Evolutionary conservation across 2,797 vertebrate species (phyloP).

Genomic region (Mormyrus proboscirostris): DNA sequence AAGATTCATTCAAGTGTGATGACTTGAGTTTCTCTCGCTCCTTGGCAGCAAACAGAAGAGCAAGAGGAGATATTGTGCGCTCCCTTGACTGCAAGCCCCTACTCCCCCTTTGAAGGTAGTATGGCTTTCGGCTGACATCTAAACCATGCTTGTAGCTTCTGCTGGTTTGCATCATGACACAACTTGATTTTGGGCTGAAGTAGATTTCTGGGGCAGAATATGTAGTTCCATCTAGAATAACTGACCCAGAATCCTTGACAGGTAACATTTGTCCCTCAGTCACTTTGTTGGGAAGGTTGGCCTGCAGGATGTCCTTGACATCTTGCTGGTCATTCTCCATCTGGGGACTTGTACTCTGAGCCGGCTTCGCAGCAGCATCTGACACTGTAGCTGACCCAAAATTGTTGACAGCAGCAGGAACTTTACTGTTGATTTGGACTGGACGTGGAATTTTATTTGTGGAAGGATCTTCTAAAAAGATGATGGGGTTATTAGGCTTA

Average conservation of each 20-base stretch:
- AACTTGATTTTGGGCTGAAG: background rate
- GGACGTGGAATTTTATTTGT: background rate
- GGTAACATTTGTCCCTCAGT: background rate
- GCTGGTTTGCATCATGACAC: background rate
- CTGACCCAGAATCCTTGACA: background rate
- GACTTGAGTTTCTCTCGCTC: background rate
- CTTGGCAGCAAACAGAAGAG: conserved; percentile 17
- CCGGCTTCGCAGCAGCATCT: background rate
- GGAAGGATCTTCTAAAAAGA: conserved; percentile 8
- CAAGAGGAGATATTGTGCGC: background rate
- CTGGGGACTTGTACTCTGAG: background rate
- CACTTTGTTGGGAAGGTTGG: conserved; percentile 1
- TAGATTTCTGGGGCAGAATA: background rate
- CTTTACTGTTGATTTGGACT: background rate
- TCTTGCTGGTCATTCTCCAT: background rate
- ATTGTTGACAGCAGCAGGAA: background rate
- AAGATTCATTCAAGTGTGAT: background rate
- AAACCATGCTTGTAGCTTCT: conserved; percentile 1
- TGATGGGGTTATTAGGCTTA: conserved; percentile 12
- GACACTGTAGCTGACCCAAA: background rate
- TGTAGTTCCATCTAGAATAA: background rate
- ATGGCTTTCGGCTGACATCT: background rate
- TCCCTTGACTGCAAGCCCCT: background rate
- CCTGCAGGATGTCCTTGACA: background rate
- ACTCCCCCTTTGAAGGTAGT: background rate